These are phyloP conservation scores for Antrozous pallidus DNA, from an alignment of 2,797 vertebrate genomes.

Conservation along the genomic window DNA sequence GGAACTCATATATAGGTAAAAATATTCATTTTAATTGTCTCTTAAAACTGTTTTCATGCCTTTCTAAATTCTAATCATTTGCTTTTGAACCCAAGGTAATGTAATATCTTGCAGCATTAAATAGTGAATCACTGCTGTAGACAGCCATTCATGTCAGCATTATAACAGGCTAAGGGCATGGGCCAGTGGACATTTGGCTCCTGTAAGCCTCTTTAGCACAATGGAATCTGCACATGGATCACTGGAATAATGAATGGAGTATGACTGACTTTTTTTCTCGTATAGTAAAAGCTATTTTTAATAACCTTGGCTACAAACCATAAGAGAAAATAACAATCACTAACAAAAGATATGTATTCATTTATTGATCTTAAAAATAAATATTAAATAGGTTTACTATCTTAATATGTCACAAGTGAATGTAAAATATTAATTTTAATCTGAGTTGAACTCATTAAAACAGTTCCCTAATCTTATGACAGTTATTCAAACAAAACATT, in stretches of 20 bases:
- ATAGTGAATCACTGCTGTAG: constrained; percentile 74
- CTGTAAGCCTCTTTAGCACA: constrained; percentile 62
- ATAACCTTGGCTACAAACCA: constrained; percentile 35
- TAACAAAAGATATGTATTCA: not conserved
- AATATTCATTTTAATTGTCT: constrained; percentile 75
- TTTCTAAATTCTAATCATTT: constrained; percentile 74
- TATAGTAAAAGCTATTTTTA: constrained; percentile 66
- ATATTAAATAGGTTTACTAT: not conserved
- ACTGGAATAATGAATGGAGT: constrained; percentile 67
- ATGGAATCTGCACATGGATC: constrained; percentile 64
- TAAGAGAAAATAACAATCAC: not conserved
- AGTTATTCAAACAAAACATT: not conserved
- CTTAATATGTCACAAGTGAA: not conserved
- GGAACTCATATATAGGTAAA: constrained; percentile 36
- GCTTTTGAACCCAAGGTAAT: constrained; percentile 72
- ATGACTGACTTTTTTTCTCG: constrained; percentile 62
- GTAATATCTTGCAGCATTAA: constrained; percentile 71
- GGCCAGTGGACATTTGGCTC: constrained; percentile 51
- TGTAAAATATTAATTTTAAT: not conserved
- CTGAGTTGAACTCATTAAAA: not conserved
- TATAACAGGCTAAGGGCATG: constrained; percentile 64
- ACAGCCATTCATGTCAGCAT: constrained; percentile 54
- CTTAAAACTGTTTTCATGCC: constrained; percentile 71
- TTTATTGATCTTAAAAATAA: constrained; percentile 16
- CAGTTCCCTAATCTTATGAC: not conserved